Percentiles rank a stretch among this genome's conserved stretches.
Conservation (phyloP, 2,113 vertebrate species). For the Pseudonaja textilis region DNA sequence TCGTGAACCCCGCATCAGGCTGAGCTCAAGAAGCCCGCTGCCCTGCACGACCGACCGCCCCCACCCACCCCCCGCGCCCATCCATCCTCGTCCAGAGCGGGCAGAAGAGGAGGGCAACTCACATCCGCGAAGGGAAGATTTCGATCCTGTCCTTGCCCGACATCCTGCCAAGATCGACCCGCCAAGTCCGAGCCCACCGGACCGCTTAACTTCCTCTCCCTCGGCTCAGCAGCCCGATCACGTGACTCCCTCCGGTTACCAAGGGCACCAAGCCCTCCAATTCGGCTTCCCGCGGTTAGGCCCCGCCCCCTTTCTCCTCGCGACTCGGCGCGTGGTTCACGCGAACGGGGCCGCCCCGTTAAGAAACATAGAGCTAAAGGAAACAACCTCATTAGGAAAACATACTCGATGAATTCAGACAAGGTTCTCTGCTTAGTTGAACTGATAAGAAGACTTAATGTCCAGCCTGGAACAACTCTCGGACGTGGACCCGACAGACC, state of each 20-base stretch:
- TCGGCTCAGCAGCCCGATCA: neutral
- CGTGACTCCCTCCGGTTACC: neutral
- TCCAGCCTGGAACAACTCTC: no score
- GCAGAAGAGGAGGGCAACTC: slow-evolving; percentile 62
- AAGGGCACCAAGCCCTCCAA: neutral
- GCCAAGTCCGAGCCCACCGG: neutral
- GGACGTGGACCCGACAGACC: no score
- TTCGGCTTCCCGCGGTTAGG: neutral
- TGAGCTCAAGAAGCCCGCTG: neutral
- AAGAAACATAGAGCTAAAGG: slow-evolving; percentile 6
- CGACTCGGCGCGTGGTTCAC: neutral
- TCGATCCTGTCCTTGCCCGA: slow-evolving; percentile 95
- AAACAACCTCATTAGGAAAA: no score
- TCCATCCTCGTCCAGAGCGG: neutral
- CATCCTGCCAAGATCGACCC: slow-evolving; percentile 69
- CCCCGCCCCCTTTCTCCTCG: neutral
- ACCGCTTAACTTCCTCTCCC: neutral
- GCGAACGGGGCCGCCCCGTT: rapidly evolving
- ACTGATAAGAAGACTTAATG: no score
- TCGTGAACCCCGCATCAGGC: neutral
- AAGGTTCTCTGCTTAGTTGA: no score
- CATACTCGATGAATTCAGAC: no score
- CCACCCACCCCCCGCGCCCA: rapidly evolving
- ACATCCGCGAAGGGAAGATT: slow-evolving; percentile 97
- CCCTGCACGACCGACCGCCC: neutral